phyloP scores from a whole-genome alignment of 2,797 vertebrate genomes.

The Betta splendens region DNA sequence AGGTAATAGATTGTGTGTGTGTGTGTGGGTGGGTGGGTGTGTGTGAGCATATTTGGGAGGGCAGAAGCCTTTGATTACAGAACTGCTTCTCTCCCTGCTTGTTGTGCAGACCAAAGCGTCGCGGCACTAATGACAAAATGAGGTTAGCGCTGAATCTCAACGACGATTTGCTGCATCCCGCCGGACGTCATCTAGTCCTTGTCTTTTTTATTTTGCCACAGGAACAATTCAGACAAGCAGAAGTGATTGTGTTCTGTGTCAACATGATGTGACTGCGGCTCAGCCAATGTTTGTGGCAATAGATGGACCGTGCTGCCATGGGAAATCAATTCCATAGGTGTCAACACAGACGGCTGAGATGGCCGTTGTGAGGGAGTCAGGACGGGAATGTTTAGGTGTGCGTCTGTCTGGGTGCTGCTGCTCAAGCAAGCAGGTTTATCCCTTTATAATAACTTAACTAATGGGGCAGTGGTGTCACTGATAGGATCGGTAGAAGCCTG shows the following conservation, averaged over 20 bases:
- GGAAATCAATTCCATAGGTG: conserved; percentile 83
- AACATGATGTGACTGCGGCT: conserved; percentile 79
- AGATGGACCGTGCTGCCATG: conserved; percentile 74
- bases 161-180: conserved; percentile 68
- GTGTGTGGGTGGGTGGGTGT: not conserved
- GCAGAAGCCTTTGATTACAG: conserved; percentile 68
- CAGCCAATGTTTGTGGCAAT: conserved; percentile 74
- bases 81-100: conserved; percentile 47
- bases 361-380: conserved; percentile 43
- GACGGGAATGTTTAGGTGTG: conserved; percentile 17
- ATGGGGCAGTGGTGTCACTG: not conserved
- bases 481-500: conserved; percentile 14
- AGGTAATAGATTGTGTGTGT: not conserved
- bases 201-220: conserved; percentile 56
- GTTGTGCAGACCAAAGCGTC: conserved; percentile 54
- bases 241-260: conserved; percentile 80
- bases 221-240: conserved; percentile 74
- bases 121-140: conserved; percentile 73
- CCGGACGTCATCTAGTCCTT: conserved; percentile 65
- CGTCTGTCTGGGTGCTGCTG: conserved; percentile 10
- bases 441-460: conserved; percentile 10
- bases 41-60: conserved; percentile 16
- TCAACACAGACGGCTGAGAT: conserved; percentile 70
- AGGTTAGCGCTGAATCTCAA: conserved; percentile 74
- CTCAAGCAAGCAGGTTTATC: conserved; percentile 19